Evolutionary conservation across 64 coral and sea anemone species (phyloP).

Genomic region (Platygyra sinensis): DNA sequence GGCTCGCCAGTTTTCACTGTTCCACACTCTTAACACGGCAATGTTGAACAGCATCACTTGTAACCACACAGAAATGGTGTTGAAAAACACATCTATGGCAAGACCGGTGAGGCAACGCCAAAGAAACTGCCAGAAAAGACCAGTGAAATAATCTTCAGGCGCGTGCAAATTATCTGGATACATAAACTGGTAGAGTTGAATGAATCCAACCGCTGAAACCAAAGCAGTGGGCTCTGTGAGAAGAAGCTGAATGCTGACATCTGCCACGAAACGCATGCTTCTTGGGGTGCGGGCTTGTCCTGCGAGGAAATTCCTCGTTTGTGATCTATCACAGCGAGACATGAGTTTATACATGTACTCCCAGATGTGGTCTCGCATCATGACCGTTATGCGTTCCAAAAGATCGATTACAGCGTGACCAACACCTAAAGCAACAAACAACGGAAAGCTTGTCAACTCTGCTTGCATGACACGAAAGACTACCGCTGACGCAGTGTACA

Average conservation of each 20-base stretch:
- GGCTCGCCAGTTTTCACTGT: conserved; percentile 14
- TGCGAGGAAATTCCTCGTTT: neutral
- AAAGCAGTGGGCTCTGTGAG: conserved; percentile 23
- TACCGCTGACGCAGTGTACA: conserved; percentile 55
- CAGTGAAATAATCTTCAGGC: neutral
- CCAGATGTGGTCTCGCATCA: conserved; percentile 80
- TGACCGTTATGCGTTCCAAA: conserved; percentile 67
- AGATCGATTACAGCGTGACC: conserved; percentile 73
- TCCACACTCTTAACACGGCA: conserved; percentile 28
- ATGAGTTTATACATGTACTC: conserved; percentile 53
- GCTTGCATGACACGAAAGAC: conserved; percentile 47
- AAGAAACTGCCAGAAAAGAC: too few species aligned
- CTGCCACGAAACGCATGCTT: conserved; percentile 46
- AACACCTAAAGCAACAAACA: conserved; percentile 54
- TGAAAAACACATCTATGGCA: too few species aligned
- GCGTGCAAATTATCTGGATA: neutral
- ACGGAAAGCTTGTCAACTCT: conserved; percentile 33
- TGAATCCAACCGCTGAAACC: conserved; percentile 23
- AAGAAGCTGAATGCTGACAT: conserved; percentile 47
- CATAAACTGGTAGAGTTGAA: neutral
- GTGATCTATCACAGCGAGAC: conserved; percentile 4
- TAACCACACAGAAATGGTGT: too few species aligned
- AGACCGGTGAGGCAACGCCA: too few species aligned
- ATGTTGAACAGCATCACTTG: conserved; percentile 2
- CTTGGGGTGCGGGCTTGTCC: conserved; percentile 17